phyloP scores from a whole-genome alignment of 2,888 invertebrate species.

The Eupithecia tripunctaria region DNA sequence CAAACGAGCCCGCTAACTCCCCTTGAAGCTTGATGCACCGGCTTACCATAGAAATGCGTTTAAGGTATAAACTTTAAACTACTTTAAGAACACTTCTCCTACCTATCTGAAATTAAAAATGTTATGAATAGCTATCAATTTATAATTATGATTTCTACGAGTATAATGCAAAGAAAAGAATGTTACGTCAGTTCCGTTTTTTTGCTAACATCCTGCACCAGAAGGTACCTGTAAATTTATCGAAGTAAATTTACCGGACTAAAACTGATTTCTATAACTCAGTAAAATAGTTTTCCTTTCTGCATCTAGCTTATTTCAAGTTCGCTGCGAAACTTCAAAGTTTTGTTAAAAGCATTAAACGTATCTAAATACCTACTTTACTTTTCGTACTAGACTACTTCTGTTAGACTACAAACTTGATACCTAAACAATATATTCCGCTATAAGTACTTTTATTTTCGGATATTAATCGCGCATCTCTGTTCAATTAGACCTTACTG shows the following conservation, averaged over 20 bases:
- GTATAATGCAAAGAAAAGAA: background rate
- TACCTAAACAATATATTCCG: background rate
- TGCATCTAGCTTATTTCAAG: background rate
- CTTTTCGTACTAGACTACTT: background rate
- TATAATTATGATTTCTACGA: background rate
- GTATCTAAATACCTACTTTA: no score
- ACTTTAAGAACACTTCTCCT: background rate
- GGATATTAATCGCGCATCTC: conserved; percentile 38
- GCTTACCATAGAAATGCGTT: conserved; percentile 37
- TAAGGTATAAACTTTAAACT: conserved; percentile 46
- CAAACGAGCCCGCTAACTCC: conserved; percentile 78
- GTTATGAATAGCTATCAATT: background rate
- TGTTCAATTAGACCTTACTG: conserved; percentile 45
- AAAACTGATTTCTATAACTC: background rate
- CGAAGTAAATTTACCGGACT: background rate
- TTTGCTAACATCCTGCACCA: background rate
- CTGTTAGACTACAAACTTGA: background rate
- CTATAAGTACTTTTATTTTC: background rate
- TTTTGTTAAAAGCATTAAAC: background rate
- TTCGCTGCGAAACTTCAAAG: background rate
- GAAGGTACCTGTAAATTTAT: no score
- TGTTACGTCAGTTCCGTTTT: background rate
- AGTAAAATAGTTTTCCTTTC: background rate
- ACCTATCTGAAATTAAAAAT: background rate
- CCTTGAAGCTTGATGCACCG: conserved; percentile 71